Evolutionary conservation across 2,888 invertebrate species (phyloP), one percentile per base, ranked within the genome.

Genomic region (Congeria kusceri): DNA sequence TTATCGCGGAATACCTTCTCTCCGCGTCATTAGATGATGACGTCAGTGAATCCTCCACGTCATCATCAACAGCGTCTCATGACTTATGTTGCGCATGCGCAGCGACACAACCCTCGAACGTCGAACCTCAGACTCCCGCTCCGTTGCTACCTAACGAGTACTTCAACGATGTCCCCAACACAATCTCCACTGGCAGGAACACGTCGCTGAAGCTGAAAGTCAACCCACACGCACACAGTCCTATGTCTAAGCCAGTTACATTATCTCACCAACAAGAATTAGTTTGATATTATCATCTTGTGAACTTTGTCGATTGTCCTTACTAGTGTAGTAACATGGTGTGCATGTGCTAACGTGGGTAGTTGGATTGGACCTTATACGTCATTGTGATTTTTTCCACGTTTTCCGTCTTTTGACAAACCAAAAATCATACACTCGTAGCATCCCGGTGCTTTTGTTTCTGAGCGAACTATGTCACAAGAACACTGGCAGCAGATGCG

Each of bases 91-190:
- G 64, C 27, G 47, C 49, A 64, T 64, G 65, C 29, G 32, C 28
- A 44, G 18, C 57, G 57, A 20, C 58, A 18, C 56, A 39, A 20
- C 15, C 49, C 20, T 20, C 15, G 15, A 49, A 20, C 4, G 49
- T 49, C 44, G 67, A 67, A 67, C 58, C 67, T 7, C 67, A 67
- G 39, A 57, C 67, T 1, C 67, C 67, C 15, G 56, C 56, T 15
- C 67, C 67, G 25, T 39, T 67, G 11, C 58, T 67, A 4, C 25
- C 53, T 20, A 67, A 67, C 56, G 67, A 67, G 44, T 67, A 67
- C 15, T 49, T 49, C 20, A 49, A 20, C 15, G 7, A 20, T 4
- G 20, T 49, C 5, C 20, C 49, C 4, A 49, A 49, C 20, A 20
- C n/a, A 20, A 32, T 32, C 32, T 32, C 32, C 9, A 49, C 18